Evolutionary conservation across 2,113 vertebrate species (phyloP).

Genomic region (Upupa epops): DNA sequence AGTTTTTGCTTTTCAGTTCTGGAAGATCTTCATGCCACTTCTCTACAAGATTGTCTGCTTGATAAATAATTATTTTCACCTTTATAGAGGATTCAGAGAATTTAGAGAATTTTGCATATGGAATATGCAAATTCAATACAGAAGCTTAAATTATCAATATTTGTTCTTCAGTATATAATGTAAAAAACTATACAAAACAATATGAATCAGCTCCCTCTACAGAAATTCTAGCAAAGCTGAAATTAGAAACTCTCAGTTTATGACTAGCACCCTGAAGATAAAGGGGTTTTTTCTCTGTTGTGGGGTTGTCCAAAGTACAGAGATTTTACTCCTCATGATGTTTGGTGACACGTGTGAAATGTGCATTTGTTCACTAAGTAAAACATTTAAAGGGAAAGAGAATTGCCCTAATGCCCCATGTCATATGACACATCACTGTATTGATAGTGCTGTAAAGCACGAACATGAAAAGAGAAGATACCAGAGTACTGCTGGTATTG

Average conservation of each 20-base stretch:
- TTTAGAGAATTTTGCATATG: not conserved
- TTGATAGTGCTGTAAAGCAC: no score
- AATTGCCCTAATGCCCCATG: not conserved
- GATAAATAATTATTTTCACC: not conserved
- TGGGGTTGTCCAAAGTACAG: not conserved
- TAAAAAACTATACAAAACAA: not conserved
- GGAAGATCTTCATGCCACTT: not conserved
- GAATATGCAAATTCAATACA: no score
- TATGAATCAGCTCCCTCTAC: not conserved
- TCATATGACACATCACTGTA: fast-evolving
- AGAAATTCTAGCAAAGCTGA: not conserved
- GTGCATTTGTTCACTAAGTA: not conserved
- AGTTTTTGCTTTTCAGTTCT: not conserved
- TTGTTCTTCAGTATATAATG: not conserved
- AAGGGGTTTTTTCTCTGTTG: not conserved
- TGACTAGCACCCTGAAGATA: not conserved
- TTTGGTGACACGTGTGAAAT: not conserved
- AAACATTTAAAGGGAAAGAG: not conserved
- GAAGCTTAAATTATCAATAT: not conserved
- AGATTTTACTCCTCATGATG: not conserved
- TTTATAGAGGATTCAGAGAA: not conserved
- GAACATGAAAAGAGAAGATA: no score
- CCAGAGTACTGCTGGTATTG: not conserved
- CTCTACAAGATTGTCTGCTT: not conserved
- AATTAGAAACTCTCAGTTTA: not conserved